Evolutionary conservation across 2,113 vertebrate species (phyloP).

Genomic region (Puffinus mauretanicus): DNA sequence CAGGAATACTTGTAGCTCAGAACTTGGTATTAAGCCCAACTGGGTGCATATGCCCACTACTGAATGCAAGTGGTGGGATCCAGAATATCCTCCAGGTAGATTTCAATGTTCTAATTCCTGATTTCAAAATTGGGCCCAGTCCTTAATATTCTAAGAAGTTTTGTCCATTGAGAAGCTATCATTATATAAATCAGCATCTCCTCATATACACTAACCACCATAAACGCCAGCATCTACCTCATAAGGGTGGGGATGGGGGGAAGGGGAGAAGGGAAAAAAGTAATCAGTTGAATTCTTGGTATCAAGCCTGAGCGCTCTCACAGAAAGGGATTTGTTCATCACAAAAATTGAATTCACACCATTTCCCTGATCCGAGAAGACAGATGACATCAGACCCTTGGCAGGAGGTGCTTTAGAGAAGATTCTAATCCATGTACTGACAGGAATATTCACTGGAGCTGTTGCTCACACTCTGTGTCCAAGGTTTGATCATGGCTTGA

Average conservation of each 20-base stretch:
- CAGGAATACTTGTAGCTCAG: background rate
- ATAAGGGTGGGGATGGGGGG: background rate
- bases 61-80: fast-evolving
- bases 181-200: background rate
- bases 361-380: background rate
- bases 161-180: background rate
- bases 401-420: slow-evolving; percentile 52
- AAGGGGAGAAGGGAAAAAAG: background rate
- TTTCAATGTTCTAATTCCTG: fast-evolving
- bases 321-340: slow-evolving; percentile 37
- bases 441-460: slow-evolving; percentile 60
- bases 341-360: slow-evolving; percentile 29
- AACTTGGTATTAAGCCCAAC: background rate
- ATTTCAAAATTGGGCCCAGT: background rate
- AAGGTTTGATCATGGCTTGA: slow-evolving; percentile 12
- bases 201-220: background rate
- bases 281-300: slow-evolving; percentile 4
- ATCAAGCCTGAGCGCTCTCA: background rate
- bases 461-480: slow-evolving; percentile 54
- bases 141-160: background rate
- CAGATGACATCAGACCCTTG: slow-evolving; percentile 14
- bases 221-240: background rate
- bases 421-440: slow-evolving; percentile 59
- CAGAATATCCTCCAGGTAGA: background rate
- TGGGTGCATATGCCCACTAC: no score